These are phyloP conservation scores for Drosophila persimilis DNA, from an alignment of 1,140 invertebrate genomes.

Conservation along the genomic window DNA sequence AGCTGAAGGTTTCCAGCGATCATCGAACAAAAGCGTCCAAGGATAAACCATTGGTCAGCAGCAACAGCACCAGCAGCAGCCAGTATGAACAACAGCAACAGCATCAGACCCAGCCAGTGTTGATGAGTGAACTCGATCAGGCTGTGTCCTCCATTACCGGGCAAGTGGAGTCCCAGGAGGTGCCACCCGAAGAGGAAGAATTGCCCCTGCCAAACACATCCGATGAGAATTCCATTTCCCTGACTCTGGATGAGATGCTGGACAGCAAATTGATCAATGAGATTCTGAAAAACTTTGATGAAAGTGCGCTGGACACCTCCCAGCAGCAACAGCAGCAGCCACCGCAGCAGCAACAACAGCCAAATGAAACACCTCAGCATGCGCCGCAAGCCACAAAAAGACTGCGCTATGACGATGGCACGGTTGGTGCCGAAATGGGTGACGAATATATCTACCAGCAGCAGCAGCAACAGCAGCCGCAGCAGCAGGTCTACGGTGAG, in stretches of 20 bases:
- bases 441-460: conserved; percentile 60
- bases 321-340: conserved; percentile 46
- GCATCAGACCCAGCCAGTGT: conserved; percentile 24
- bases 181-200: conserved; percentile 52
- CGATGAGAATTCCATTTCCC: conserved; percentile 76
- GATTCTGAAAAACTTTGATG: conserved; percentile 75
- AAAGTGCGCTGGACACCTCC: conserved; percentile 68
- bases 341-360: conserved; percentile 22
- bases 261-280: conserved; percentile 80
- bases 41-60: conserved; percentile 45
- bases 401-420: conserved; percentile 65
- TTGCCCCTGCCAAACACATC: conserved; percentile 69
- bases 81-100: conserved; percentile 53
- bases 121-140: conserved; percentile 71
- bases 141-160: conserved; percentile 75
- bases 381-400: conserved; percentile 56
- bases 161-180: conserved; percentile 11
- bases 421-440: conserved; percentile 20
- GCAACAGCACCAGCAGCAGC: conserved; percentile 38
- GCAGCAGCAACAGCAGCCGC: conserved; percentile 38
- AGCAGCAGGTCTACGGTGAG: conserved; percentile 55
- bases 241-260: conserved; percentile 75
- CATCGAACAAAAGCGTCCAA: conserved; percentile 69
- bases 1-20: conserved; percentile 56
- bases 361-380: conserved; percentile 36